Conservation (phyloP, 2,113 vertebrate genomes). For the Coreoperca whiteheadi region DNA sequence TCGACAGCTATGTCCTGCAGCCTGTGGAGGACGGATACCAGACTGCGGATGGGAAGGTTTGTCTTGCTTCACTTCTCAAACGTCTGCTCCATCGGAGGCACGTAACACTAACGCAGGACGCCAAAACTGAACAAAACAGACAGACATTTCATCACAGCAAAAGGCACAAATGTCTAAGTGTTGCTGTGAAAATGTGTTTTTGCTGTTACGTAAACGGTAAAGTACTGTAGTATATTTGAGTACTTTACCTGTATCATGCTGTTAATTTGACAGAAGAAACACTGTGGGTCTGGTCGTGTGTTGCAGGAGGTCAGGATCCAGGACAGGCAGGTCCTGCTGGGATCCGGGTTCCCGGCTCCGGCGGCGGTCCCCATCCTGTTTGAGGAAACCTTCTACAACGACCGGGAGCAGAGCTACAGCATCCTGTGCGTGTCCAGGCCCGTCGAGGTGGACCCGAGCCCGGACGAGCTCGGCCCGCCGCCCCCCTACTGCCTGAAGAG, state of each 20-base stretch:
- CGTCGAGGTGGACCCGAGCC: conserved; percentile 85
- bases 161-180: too few relatives aligned
- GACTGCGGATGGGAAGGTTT: conserved; percentile 93
- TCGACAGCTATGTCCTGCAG: conserved; percentile 92
- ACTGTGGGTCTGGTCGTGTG: background rate
- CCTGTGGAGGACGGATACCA: conserved; percentile 87
- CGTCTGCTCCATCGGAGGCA: background rate
- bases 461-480: conserved; percentile 74
- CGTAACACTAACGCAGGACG: too few relatives aligned
- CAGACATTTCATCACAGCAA: too few relatives aligned
- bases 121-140: too few relatives aligned
- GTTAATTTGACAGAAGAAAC: background rate
- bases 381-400: conserved; percentile 98
- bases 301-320: conserved; percentile 91
- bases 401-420: conserved; percentile 96
- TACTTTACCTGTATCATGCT: too few relatives aligned
- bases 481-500: conserved; percentile 89
- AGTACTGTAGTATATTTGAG: too few relatives aligned
- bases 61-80: background rate
- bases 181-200: too few relatives aligned
- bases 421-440: conserved; percentile 92
- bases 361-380: conserved; percentile 91
- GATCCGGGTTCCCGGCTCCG: conserved; percentile 83
- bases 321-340: conserved; percentile 89
- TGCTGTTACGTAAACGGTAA: too few relatives aligned